Conservation (phyloP, 2,888 invertebrate genomes). For the Mimachlamys varia region DNA sequence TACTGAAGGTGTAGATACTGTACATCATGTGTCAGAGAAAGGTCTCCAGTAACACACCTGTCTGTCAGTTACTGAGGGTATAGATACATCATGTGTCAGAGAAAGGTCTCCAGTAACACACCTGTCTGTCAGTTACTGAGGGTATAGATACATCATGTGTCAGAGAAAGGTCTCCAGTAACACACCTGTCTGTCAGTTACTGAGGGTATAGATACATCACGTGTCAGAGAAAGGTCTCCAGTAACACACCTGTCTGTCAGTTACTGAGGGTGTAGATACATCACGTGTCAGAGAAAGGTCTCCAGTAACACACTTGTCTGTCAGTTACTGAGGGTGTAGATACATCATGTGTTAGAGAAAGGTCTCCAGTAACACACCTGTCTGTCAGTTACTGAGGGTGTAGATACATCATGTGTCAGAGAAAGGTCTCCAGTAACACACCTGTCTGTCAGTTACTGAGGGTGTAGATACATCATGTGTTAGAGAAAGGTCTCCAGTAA, state of each 20-base stretch:
- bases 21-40: background rate
- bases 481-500: background rate
- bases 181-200: constrained; percentile 57
- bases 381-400: constrained; percentile 39
- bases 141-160: background rate
- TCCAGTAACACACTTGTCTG: constrained; percentile 57
- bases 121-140: constrained; percentile 53
- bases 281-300: background rate
- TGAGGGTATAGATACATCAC: background rate
- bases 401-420: background rate
- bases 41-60: constrained; percentile 55
- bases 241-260: constrained; percentile 59
- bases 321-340: constrained; percentile 15
- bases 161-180: background rate
- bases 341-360: background rate
- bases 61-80: constrained; percentile 39
- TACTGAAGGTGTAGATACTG: too few relatives aligned
- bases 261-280: background rate
- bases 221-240: background rate
- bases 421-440: constrained; percentile 41
- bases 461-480: background rate
- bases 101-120: constrained; percentile 41
- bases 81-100: background rate
- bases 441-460: constrained; percentile 53
- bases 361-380: constrained; percentile 55